These are phyloP conservation scores for Phenacoccus solenopsis DNA, from an alignment of 1,140 invertebrate species.

Conservation along the genomic window DNA sequence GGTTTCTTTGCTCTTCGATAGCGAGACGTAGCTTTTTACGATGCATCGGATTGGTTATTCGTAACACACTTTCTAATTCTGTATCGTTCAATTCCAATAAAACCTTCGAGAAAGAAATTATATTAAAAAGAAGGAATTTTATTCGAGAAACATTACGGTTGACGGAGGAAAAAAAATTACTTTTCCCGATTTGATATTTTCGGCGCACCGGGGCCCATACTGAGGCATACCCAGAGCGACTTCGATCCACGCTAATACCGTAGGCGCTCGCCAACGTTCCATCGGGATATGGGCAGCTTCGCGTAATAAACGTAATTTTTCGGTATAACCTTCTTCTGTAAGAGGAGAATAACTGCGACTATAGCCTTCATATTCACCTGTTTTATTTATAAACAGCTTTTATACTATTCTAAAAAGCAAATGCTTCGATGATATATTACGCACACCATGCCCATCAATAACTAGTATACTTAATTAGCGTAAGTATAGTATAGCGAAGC, in stretches of 20 bases:
- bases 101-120: conserved; percentile 49
- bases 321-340: conserved; percentile 68
- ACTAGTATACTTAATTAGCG: too few relatives aligned
- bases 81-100: conserved; percentile 76
- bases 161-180: conserved; percentile 37
- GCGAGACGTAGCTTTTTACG: conserved; percentile 83
- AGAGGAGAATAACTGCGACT: conserved; percentile 54
- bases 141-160: neutral
- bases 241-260: conserved; percentile 86
- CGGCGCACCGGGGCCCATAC: conserved; percentile 73
- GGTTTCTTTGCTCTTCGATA: conserved; percentile 80
- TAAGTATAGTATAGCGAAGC: too few relatives aligned
- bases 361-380: conserved; percentile 10
- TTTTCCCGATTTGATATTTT: conserved; percentile 91
- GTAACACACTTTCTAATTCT: conserved; percentile 74
- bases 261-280: conserved; percentile 79
- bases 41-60: conserved; percentile 80
- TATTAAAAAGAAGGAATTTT: neutral
- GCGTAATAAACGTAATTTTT: conserved; percentile 63
- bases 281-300: conserved; percentile 79
- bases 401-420: conserved; percentile 11
- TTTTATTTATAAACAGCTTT: conserved; percentile 7
- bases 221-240: conserved; percentile 86
- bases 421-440: too few relatives aligned
- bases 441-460: too few relatives aligned